Evolutionary conservation across 2,113 vertebrate species (phyloP).

Genomic region (Melanerpes formicivorus): DNA sequence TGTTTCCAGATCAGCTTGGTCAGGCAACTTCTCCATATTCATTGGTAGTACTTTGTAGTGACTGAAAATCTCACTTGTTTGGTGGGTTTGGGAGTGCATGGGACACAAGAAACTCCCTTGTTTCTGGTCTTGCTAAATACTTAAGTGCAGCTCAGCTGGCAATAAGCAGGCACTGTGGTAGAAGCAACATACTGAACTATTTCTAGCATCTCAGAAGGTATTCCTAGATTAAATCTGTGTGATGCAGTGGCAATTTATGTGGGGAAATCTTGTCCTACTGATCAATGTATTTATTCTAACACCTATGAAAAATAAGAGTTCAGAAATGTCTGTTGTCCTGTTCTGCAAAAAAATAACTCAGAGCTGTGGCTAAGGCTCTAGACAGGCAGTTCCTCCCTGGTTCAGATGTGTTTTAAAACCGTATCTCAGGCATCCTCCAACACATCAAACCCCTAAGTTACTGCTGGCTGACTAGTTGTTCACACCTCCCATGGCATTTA

Average conservation of each 20-base stretch:
- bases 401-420: neutral
- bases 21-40: neutral
- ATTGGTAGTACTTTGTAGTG: neutral
- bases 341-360: neutral
- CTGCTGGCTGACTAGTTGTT: neutral
- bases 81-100: neutral
- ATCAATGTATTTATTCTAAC: neutral
- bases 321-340: neutral
- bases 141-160: neutral
- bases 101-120: neutral
- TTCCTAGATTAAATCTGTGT: conserved; percentile 5
- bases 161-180: neutral
- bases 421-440: neutral
- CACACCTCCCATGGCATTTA: neutral
- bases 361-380: neutral
- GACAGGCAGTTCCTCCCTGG: neutral
- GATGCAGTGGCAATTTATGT: neutral
- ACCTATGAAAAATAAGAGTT: neutral
- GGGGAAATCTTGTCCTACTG: neutral
- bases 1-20: neutral
- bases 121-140: neutral
- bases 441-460: neutral
- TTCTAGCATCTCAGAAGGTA: neutral
- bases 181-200: neutral
- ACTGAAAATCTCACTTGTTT: neutral